These are phyloP conservation scores for Eumaeus atala DNA, from an alignment of 1,140 invertebrate genomes.

Conservation along the genomic window DNA sequence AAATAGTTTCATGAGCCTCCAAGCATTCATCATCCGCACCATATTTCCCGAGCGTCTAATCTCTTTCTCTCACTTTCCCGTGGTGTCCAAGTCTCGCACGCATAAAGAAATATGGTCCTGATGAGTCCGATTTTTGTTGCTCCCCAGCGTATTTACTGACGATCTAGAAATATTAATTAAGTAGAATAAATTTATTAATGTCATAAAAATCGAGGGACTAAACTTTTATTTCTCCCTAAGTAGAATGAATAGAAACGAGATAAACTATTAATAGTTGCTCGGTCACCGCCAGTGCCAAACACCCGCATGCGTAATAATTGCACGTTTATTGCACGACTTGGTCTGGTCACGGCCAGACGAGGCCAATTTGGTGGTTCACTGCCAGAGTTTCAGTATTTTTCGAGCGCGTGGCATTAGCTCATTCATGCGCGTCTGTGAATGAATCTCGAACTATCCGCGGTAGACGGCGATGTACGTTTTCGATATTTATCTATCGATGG, in stretches of 20 bases:
- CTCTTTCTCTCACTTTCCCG: too few species aligned
- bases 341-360: slow-evolving; percentile 30
- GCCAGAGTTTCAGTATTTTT: slow-evolving; percentile 52
- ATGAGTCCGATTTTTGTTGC: too few species aligned
- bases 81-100: too few species aligned
- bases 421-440: slow-evolving; percentile 63
- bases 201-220: background rate
- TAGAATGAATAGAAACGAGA: too few species aligned
- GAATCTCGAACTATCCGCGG: slow-evolving; percentile 33
- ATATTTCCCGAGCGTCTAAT: too few species aligned
- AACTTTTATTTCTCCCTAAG: background rate
- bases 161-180: too few species aligned
- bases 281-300: background rate
- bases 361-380: slow-evolving; percentile 38
- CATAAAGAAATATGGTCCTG: too few species aligned
- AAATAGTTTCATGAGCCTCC: too few species aligned
- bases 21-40: too few species aligned
- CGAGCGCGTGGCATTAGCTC: slow-evolving; percentile 48
- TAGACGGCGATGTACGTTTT: slow-evolving; percentile 35
- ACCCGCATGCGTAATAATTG: slow-evolving; percentile 10
- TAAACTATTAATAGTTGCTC: too few species aligned
- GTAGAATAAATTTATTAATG: too few species aligned
- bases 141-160: too few species aligned
- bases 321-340: slow-evolving; percentile 22
- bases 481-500: background rate